Evolutionary conservation across 2,113 vertebrate species (phyloP), one percentile per base, ranked within the genome.

Genomic region (Sitta europaea): DNA sequence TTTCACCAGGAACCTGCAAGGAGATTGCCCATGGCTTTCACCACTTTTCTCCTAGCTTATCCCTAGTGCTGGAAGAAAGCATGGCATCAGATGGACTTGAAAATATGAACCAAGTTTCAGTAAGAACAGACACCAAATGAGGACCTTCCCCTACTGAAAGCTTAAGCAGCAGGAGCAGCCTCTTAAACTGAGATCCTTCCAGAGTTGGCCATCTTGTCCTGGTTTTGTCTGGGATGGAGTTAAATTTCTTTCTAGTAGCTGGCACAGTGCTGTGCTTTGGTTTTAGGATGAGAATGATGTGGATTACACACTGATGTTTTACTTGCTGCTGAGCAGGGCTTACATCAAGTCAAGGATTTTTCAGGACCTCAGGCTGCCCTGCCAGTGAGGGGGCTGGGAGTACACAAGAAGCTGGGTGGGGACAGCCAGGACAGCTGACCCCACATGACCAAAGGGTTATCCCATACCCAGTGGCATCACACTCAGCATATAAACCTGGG

Each of bases 1-100:
- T 95, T 97, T 98, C 70, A 98, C 97, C 65, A 97, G 94, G 45
- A 98, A 80, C 80, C 98, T 98, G 94, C 14, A 63, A 96, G 42
- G 51, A 79, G 16, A 72, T 61, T 33, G 43, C 8, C 40, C 29
- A 10, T 0, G 4, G 80, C 61, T 88, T 80, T 94, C 36, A 57
- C 24, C 42, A 33, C 29, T 33, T 45, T 66, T n/a, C 45, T 76
- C 31, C 67, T 31, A 5, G 4, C 23, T 61, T 42, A 51, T 31
- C 48, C n/a, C 53, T 45, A 62, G 31, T 11, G 8, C 20, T 25
- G 35, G 23, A 22, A 68, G 36, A 59, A 78, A 65, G 48, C 0
- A 0, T 31, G 24, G 58, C 58, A 70, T 14, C 24, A 27, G 31
- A 17, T 33, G 27, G 16, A 48, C 33, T 76, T 70, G 45, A 66